Base-by-base conservation (phyloP, 2,888 invertebrate genomes). In the Piscicola geometra region DNA sequence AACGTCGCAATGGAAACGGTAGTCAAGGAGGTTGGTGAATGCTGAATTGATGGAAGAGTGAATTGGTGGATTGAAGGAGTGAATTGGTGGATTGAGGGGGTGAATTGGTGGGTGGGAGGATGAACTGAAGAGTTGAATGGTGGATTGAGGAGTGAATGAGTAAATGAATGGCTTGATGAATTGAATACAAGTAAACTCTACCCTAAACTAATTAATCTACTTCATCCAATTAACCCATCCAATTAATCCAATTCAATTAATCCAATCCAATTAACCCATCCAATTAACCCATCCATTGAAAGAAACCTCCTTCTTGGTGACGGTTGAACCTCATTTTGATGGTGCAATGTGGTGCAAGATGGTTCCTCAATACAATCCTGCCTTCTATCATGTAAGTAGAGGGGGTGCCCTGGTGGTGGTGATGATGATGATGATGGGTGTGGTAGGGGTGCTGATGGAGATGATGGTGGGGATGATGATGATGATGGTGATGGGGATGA, bases 271-370 rank as follows among this genome's bases (percentile, higher is more conserved):
- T n/a, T n/a, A n/a, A n/a, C n/a, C n/a, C n/a, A n/a, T n/a, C n/a
- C n/a, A n/a, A n/a, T n/a, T n/a, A n/a, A n/a, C n/a, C n/a, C n/a
- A n/a, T n/a, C n/a, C n/a, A n/a, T n/a, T n/a, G 50, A 47, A 15
- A 21, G 21, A 25, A 9, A 56, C 60, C 60, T 21, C n/a, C 21
- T 15, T 9, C 15, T 56, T 56, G 60, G n/a, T 56, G 21, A n/a
- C n/a, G 60, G n/a, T 56, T 56, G 60, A 56, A 56, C 60, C 60
- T 56, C 60, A 56, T 56, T 25, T 56, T 56, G 60, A 56, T 56
- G 60, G 25, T 18, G n/a, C 15, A n/a, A 3, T 56, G 21, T 5
- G 21, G 9, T 56, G 25, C n/a, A 18, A 56, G 25, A 21, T 56
- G 60, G 25, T 56, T 56, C 25, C 25, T 56, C 60, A 56, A 25